Evolutionary conservation across 2,113 vertebrate species (phyloP).

Genomic region (Phainopepla nitens): DNA sequence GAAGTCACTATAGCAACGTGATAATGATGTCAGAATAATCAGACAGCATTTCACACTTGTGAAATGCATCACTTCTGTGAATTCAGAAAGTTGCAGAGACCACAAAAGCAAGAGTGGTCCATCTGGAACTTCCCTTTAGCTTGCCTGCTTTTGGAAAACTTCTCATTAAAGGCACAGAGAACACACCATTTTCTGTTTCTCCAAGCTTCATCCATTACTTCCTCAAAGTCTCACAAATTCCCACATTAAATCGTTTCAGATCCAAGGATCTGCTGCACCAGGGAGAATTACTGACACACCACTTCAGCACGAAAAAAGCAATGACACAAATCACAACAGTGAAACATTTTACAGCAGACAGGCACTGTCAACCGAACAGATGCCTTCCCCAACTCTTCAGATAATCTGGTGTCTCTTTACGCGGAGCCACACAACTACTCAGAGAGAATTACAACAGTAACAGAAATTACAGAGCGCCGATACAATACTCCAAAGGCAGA

Average conservation of each 20-base stretch:
- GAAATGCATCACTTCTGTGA: background rate
- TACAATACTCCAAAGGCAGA: background rate
- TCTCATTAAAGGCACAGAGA: background rate
- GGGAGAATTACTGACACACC: background rate
- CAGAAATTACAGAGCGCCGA: background rate
- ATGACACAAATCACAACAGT: rapidly evolving
- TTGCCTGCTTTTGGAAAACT: background rate
- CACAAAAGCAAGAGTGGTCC: background rate
- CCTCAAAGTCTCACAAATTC: background rate
- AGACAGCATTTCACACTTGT: background rate
- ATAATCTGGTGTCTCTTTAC: background rate
- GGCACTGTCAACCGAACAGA: background rate
- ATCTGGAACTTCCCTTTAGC: background rate
- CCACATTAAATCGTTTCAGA: background rate
- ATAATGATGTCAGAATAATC: constrained; percentile 41
- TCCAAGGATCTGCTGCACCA: background rate
- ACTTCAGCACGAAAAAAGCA: background rate
- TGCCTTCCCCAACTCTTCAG: background rate
- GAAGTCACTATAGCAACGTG: constrained; percentile 16
- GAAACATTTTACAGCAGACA: background rate
- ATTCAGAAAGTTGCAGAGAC: background rate
- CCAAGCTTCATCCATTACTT: background rate
- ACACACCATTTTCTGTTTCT: background rate
- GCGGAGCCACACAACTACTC: background rate
- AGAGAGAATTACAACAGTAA: background rate